phyloP scores from a whole-genome alignment of 2,113 vertebrate genomes.

The Australoheros scitulus region DNA sequence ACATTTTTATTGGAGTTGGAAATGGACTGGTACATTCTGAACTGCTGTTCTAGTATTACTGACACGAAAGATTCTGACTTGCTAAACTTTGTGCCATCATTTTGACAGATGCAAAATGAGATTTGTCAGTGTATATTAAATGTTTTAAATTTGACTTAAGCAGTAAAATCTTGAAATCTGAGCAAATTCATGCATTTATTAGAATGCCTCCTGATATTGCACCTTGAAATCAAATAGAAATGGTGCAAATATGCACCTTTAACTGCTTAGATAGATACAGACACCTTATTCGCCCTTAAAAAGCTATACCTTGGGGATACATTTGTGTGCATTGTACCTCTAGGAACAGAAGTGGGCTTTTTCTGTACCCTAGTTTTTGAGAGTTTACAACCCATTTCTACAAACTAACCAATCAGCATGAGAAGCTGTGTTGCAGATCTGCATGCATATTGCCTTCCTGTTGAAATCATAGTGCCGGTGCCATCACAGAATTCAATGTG shows the following conservation, averaged over 20 bases:
- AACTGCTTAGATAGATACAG: accelerated
- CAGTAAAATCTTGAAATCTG: accelerated
- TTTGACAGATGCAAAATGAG: not conserved
- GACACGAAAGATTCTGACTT: not conserved
- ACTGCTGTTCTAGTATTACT: not conserved
- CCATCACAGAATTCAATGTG: not conserved
- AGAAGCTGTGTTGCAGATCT: not conserved
- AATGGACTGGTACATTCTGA: not conserved
- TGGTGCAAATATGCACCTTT: not conserved
- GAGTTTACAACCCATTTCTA: not conserved
- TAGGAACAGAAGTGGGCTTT: not conserved
- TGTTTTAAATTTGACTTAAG: not conserved
- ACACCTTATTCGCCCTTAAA: not conserved
- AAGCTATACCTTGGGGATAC: not conserved
- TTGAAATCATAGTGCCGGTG: not conserved
- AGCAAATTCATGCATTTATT: not conserved
- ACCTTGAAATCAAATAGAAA: not conserved
- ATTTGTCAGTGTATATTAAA: not conserved
- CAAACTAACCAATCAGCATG: not conserved
- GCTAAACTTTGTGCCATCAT: not conserved
- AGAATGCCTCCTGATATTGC: not conserved
- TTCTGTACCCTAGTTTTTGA: not conserved
- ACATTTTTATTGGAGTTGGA: not conserved
- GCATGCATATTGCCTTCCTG: not conserved
- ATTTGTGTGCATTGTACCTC: not conserved